Percentiles rank a stretch among this genome's conserved stretches.
Evolutionary conservation across 1,140 invertebrate genomes (phyloP).

Genomic region (Cecropterus lyciades): DNA sequence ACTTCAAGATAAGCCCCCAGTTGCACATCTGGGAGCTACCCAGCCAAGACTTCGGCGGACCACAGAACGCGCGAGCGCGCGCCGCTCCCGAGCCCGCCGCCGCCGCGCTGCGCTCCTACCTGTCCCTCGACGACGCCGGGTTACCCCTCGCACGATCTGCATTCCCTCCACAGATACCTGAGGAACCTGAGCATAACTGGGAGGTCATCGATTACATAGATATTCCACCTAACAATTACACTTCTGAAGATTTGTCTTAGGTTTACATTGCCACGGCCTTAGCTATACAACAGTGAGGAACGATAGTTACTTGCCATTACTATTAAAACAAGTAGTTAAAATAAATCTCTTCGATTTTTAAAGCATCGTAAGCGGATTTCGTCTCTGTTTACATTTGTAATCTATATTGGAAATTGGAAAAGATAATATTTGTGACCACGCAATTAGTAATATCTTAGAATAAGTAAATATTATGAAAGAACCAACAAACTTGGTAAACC

Average conservation of each 20-base stretch:
- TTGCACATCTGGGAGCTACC: constrained; percentile 75
- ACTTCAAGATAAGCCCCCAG: constrained; percentile 85
- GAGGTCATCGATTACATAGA: constrained; percentile 78
- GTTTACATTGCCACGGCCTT: background rate
- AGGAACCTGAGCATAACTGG: constrained; percentile 77
- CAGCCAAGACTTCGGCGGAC: constrained; percentile 83
- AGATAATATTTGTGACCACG: too few relatives aligned
- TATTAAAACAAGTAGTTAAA: too few relatives aligned
- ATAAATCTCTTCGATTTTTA: too few relatives aligned
- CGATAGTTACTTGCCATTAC: background rate
- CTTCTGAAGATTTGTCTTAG: background rate
- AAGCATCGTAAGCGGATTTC: too few relatives aligned
- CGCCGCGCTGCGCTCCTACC: constrained; percentile 84
- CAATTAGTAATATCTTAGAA: too few relatives aligned
- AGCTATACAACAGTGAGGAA: background rate
- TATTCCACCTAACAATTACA: constrained; percentile 48
- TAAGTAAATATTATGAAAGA: too few relatives aligned
- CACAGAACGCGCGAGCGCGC: constrained; percentile 85
- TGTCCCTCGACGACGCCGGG: constrained; percentile 85
- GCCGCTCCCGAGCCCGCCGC: constrained; percentile 70
- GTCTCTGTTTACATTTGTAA: too few relatives aligned
- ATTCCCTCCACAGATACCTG: constrained; percentile 66
- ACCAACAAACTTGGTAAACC: too few relatives aligned
- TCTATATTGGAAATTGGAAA: too few relatives aligned
- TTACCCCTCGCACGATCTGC: constrained; percentile 85